Evolutionary conservation across 2,797 vertebrate genomes (phyloP), one percentile per base, ranked within the genome.

Genomic region (Acipenser oxyrinchus): DNA sequence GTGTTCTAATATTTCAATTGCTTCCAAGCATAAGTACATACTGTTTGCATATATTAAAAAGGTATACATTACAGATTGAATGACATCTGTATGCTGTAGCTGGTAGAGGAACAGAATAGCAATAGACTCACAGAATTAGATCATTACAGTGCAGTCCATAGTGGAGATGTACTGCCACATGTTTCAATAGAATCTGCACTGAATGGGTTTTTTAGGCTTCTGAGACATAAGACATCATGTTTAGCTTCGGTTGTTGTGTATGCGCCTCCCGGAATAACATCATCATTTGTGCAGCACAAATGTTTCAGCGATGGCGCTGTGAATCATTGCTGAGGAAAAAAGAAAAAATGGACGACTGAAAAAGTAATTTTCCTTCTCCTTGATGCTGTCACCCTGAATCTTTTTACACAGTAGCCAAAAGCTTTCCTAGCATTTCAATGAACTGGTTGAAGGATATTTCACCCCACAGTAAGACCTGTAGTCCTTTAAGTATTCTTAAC

Each of bases 311-410:
- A 65, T 65, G 15, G 13, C 49, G 59, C 10, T 10, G 6, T 58
- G 48, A 68, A 63, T 57, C 48, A 64, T 15, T 57, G 53, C 57
- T 68, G 53, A 7, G 12, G 7, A 15, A 63, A 66, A 48, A 8
- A 69, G 57, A 57, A 66, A 64, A 18, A 60, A 67, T 59, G 48
- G 55, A 58, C 18, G 51, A 23, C 8, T 62, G 59, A 55, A 67
- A 71, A 67, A 55, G 66, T 55, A 51, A 65, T 57, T 53, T 70
- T 62, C 74, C 15, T 67, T 74, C 69, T 8, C 60, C 73, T 76
- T 76, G 62, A 74, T 48, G 7, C 75, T 85, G 78, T 82, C 83
- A 78, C 73, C 69, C 78, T 76, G 63, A 68, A 76, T 86, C 68
- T 80, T 73, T 75, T 81, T 74, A 73, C 60, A 59, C 71, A 80